Evolutionary conservation across 2,797 vertebrate genomes (phyloP).

Genomic region (Coregonus ussuriensis): DNA sequence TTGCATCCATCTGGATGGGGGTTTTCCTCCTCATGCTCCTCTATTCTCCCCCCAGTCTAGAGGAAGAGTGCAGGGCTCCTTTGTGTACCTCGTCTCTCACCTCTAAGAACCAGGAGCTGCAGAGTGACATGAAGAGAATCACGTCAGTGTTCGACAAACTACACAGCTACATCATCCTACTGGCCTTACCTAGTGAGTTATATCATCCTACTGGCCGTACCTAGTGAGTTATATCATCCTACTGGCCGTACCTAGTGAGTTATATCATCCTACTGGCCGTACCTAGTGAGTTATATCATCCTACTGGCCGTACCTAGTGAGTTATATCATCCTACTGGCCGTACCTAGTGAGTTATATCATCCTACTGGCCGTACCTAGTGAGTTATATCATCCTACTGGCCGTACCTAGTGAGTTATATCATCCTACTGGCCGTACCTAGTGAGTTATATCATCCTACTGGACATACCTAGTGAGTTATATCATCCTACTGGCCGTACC

Average conservation of each 20-base stretch:
- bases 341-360: conserved; percentile 72
- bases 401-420: conserved; percentile 66
- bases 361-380: conserved; percentile 91
- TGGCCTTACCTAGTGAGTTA: conserved; percentile 93
- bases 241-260: not conserved
- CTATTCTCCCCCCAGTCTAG: conserved; percentile 77
- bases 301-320: no score
- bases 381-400: conserved; percentile 63
- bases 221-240: not conserved
- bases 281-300: no score
- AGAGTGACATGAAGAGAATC: conserved; percentile 85
- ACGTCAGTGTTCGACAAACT: conserved; percentile 91
- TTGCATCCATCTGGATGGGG: conserved; percentile 2
- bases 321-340: no score
- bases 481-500: not conserved
- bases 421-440: conserved; percentile 87
- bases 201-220: not conserved
- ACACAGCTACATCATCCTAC: conserved; percentile 85
- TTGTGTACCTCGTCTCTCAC: conserved; percentile 86
- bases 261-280: no score
- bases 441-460: conserved; percentile 75
- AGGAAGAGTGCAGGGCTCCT: conserved; percentile 91
- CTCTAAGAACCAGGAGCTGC: conserved; percentile 86
- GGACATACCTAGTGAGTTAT: no score
- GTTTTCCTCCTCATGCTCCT: conserved; percentile 8